Base-by-base conservation (phyloP, 2,113 vertebrate genomes). In the Ciconia maguari region DNA sequence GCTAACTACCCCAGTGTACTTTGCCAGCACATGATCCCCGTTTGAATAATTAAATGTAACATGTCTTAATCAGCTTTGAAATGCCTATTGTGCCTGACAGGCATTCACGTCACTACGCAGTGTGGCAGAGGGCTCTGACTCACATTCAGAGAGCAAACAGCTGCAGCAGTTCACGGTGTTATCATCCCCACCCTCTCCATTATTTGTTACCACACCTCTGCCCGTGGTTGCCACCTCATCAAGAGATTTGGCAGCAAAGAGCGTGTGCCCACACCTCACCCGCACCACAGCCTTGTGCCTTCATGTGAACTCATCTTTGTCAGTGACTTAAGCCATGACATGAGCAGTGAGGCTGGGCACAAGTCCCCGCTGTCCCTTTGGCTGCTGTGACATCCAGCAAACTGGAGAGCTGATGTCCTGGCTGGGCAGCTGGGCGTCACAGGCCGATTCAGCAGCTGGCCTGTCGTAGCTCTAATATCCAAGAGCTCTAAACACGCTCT, bases 251-350 rank as follows among this genome's bases (percentile, higher is more conserved):
- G 46, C 64, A 78, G 61, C 32, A 55, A 38, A 11, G 12, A 52
- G 16, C 0, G 0, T 27, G 42, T 4, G 1, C 41, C 68, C 76
- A n/a, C 44, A 19, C 48, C 61, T 11, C 42, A 38, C 41, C 68
- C 76, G 32, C 44, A 19, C 48, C 57, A 13, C 42, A 38, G 52
- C 55, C 66, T 64, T 70, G 7, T 60, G 46, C 55, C 68, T 83
- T 65, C 1, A 1, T 1, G 0, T 58, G 68, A 87, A 32, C 30
- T 87, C 48, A 2, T 68, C 80, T 89, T 71, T 38, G 7, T 38
- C 77, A 13, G 20, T 5, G 2, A 48, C 26, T 74, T 55, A 18
- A 91, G 57, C 65, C 52, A 9, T 8, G n/a, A n/a, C 2, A 1
- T 4, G 20, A 66, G 54, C 21, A 20, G 12, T 7, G 36, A 48